Percentiles rank a stretch among this genome's conserved stretches.
These are phyloP conservation scores for Diarsia brunnea DNA, from an alignment of 2,888 invertebrate genomes.

Conservation along the genomic window DNA sequence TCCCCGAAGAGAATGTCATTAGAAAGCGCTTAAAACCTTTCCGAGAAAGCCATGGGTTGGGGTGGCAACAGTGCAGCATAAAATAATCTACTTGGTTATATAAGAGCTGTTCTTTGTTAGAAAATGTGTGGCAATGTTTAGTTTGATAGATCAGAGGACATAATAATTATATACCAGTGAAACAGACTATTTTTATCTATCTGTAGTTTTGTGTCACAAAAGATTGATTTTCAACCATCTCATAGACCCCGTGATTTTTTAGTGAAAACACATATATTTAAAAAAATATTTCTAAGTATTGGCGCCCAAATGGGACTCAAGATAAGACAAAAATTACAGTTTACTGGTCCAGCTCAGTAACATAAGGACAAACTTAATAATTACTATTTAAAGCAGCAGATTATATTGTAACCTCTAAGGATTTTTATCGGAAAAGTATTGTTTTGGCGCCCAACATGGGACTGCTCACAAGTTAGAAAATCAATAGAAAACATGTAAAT, in stretches of 20 bases:
- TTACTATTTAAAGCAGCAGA: not conserved
- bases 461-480: not conserved
- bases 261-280: not conserved
- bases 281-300: not conserved
- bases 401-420: not conserved
- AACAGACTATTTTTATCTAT: too few species aligned
- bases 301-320: conserved; percentile 11
- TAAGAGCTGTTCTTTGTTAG: too few species aligned
- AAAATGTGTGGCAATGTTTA: not conserved
- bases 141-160: too few species aligned
- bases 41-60: conserved; percentile 23
- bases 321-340: not conserved
- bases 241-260: not conserved
- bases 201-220: not conserved
- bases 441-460: conserved; percentile 45
- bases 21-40: conserved; percentile 31
- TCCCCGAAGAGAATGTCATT: conserved; percentile 27
- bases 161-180: too few species aligned
- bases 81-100: not conserved
- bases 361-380: too few species aligned
- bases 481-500: too few species aligned
- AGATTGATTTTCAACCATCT: not conserved
- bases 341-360: too few species aligned
- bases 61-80: not conserved
- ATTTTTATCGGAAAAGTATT: not conserved